Conservation (phyloP, 2,888 invertebrate genomes). For the Nezara viridula region DNA sequence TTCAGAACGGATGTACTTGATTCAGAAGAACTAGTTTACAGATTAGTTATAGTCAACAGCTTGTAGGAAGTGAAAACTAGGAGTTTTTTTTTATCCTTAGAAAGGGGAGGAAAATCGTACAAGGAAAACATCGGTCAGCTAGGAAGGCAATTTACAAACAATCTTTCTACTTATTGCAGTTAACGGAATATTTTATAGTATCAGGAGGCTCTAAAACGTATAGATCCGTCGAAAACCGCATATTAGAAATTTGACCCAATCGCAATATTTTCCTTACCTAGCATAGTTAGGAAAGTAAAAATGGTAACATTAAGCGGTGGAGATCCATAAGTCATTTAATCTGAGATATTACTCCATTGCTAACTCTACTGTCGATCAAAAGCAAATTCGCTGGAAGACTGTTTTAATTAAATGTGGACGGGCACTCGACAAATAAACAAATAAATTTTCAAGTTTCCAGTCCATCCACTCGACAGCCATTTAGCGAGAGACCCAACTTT, state of each 20-base stretch:
- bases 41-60: constrained; percentile 25
- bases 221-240: too few species aligned
- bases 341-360: background rate
- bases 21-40: constrained; percentile 3
- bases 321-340: background rate
- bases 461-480: background rate
- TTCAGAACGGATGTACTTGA: background rate
- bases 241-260: too few species aligned
- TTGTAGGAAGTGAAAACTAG: constrained; percentile 1
- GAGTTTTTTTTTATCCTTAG: background rate
- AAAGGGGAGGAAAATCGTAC: background rate
- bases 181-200: too few species aligned
- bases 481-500: background rate
- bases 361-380: background rate
- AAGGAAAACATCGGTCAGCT: background rate
- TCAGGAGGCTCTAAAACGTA: too few species aligned
- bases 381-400: background rate
- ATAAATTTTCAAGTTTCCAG: background rate
- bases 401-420: background rate
- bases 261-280: too few species aligned
- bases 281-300: too few species aligned
- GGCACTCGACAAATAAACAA: background rate
- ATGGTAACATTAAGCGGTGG: too few species aligned
- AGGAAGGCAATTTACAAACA: background rate
- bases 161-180: too few species aligned